Evolutionary conservation across 2,113 vertebrate species (phyloP), one percentile per base, ranked within the genome.

Genomic region (Chaetorhynchus papuensis): DNA sequence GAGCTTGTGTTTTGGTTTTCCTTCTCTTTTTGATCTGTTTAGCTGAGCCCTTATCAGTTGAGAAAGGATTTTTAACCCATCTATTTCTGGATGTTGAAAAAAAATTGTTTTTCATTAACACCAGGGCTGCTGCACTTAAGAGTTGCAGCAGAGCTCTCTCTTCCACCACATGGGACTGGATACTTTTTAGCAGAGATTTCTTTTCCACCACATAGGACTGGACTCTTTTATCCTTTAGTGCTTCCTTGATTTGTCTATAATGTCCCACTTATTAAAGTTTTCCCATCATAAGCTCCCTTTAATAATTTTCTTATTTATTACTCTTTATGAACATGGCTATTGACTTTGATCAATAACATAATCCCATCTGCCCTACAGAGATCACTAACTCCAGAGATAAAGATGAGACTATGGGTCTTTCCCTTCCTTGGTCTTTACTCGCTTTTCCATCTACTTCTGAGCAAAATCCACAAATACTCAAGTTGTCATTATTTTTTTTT

Each of bases 1-100:
- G 83, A 97, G 92, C 83, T 89, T 60, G 66, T 90, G 94, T 94
- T 96, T 95, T 95, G 65, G 91, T 94, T 93, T 94, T 96, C 74
- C 68, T 72, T 81, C 23, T 87, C 93, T 68, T 93, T 93, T 91
- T 96, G 88, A 96, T 95, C 94, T 95, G 65, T 83, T 95, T 94
- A 90, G 81, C 93, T 86, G 94, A 93, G 94, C 90, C 83, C 66
- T 69, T 92, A 91, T 78, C 87, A 78, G 56, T n/a, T 68, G 59
- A 92, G 88, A 84, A 91, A 95, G 83, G 91, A 76, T 52, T 87
- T 94, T 97, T 97, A 94, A 96, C 96, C 79, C 87, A 50, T 84
- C 50, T 17, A 14, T 87, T 94, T 72, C 93, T 80, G 50, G 77
- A 81, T 93, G 85, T 85, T 89, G 91, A 77, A 90, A 97, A 91